A percentile compares a stretch with the other conserved stretches of the same genome.
Evolutionary conservation across 2,113 vertebrate species (phyloP).

Genomic region (Erythrolamprus reginae): DNA sequence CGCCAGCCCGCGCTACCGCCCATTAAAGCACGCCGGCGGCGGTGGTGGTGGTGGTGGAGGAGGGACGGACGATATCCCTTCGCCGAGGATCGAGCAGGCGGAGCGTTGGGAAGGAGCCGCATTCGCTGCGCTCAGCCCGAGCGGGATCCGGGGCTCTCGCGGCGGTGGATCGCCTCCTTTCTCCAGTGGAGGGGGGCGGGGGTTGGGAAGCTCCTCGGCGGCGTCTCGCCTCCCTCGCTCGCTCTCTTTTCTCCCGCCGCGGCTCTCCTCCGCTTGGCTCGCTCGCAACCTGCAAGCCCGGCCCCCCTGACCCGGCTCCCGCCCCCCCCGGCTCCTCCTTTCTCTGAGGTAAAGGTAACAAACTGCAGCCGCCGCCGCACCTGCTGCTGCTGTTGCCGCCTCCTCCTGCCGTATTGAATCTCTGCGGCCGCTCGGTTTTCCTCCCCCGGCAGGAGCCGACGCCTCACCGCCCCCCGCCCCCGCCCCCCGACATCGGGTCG

Average conservation of each 20-base stretch:
- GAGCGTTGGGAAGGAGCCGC: neutral
- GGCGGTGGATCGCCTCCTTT: neutral
- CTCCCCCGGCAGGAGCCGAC: slow-evolving; percentile 3
- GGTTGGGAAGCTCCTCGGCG: neutral
- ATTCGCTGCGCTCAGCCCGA: slow-evolving; percentile 15
- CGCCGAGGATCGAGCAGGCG: slow-evolving; percentile 5
- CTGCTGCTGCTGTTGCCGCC: neutral
- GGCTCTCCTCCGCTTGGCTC: slow-evolving; percentile 17
- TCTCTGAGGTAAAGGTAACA: slow-evolving; percentile 29
- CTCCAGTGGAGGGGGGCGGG: no score
- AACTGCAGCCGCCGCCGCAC: neutral
- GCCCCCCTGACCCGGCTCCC: slow-evolving; percentile 21
- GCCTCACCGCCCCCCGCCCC: neutral
- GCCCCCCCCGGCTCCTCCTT: neutral
- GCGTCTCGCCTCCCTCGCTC: neutral
- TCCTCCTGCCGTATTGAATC: neutral
- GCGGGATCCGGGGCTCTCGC: slow-evolving; percentile 1
- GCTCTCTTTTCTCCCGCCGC: neutral
- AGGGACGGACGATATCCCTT: neutral
- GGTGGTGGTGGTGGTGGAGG: no score
- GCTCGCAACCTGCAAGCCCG: slow-evolving; percentile 32
- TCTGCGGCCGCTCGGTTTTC: slow-evolving; percentile 27
- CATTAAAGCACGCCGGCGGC: slow-evolving; percentile 28
- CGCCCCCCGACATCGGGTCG: neutral
- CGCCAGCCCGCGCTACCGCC: slow-evolving; percentile 12